Percentiles rank a stretch among this genome's conserved stretches.
These are phyloP conservation scores for Notolabrus celidotus DNA, from an alignment of 2,797 vertebrate genomes.

Conservation along the genomic window DNA sequence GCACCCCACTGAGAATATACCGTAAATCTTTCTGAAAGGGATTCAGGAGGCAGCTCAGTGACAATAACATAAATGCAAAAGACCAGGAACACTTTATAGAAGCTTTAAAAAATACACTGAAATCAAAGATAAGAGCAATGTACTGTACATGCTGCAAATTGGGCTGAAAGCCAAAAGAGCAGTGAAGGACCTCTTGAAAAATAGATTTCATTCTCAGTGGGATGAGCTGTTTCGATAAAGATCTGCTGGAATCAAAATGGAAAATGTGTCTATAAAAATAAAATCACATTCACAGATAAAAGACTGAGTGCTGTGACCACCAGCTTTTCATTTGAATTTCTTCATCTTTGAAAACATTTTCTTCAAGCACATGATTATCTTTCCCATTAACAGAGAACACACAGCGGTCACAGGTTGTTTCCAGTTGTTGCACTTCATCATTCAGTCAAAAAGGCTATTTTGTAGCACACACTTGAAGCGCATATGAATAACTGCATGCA, in stretches of 20 bases:
- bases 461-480: neutral
- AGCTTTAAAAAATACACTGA: conserved; percentile 12
- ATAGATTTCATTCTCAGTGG: conserved; percentile 16
- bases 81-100: conserved; percentile 33
- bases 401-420: neutral
- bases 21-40: conserved; percentile 23
- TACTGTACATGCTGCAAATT: conserved; percentile 17
- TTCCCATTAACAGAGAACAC: conserved; percentile 1
- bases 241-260: conserved; percentile 13
- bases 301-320: conserved; percentile 12
- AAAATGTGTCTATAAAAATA: conserved; percentile 31
- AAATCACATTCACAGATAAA: conserved; percentile 31
- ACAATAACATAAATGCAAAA: conserved; percentile 24
- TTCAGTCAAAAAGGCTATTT: neutral
- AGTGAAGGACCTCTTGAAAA: conserved; percentile 36
- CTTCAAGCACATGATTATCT: neutral
- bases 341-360: conserved; percentile 8
- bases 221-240: conserved; percentile 32
- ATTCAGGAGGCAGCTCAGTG: conserved; percentile 24
- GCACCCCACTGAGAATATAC: conserved; percentile 35
- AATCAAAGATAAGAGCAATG: conserved; percentile 28
- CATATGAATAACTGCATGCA: conserved; percentile 15
- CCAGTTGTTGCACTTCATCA: neutral
- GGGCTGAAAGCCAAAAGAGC: conserved; percentile 20
- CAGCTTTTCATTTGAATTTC: neutral